Evolutionary conservation across 2,113 vertebrate species (phyloP).

Genomic region (Rhea americana): DNA sequence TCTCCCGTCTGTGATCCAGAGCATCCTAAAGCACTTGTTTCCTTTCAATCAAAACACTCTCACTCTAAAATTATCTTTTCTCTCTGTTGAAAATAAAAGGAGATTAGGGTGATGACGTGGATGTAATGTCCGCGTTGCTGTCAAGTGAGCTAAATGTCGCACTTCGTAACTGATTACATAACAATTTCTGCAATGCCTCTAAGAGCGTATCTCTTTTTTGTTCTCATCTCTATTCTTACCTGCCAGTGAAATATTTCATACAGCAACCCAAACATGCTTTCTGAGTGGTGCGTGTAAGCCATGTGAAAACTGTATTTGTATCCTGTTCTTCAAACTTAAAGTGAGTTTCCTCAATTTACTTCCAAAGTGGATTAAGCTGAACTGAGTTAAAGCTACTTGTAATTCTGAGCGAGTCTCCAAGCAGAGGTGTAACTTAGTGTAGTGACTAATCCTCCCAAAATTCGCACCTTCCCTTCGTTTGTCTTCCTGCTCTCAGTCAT

Average conservation of each 20-base stretch:
- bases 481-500: rapidly evolving
- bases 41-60: not conserved
- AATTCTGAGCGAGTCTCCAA: constrained; percentile 19
- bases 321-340: not conserved
- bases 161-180: not conserved
- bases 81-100: not conserved
- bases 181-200: not conserved
- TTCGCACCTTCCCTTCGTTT: not conserved
- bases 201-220: not conserved
- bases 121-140: not conserved
- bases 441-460: not conserved
- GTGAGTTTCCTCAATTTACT: constrained; percentile 34
- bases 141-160: not conserved
- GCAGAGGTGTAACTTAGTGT: not conserved
- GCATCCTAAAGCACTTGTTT: not conserved
- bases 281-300: not conserved
- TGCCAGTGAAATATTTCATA: not conserved
- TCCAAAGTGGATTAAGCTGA: constrained; percentile 11
- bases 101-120: not conserved
- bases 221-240: rapidly evolving
- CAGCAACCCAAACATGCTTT: not conserved
- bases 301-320: not conserved
- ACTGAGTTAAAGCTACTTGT: constrained; percentile 25
- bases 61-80: not conserved
- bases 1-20: not conserved